These are phyloP conservation scores for Nothobranchius furzeri DNA, from an alignment of 2,113 vertebrate genomes.

Conservation along the genomic window DNA sequence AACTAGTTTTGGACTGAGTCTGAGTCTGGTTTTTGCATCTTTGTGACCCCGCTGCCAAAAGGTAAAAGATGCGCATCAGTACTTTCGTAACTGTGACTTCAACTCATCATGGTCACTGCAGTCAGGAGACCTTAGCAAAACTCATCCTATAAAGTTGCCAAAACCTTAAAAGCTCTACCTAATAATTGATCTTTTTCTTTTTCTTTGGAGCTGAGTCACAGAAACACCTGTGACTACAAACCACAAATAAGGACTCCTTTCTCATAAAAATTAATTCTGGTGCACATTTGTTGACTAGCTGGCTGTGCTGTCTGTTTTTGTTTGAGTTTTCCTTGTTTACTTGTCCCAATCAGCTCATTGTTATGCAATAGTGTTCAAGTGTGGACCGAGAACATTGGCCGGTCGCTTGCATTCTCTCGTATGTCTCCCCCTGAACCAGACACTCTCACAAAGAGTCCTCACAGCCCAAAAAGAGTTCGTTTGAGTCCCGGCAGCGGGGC, in stretches of 20 bases:
- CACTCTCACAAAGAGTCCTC: slow-evolving; percentile 63
- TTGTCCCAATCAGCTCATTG: slow-evolving; percentile 3
- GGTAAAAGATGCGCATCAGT: too few species aligned
- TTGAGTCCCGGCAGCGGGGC: slow-evolving; percentile 47
- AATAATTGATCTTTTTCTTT: too few species aligned
- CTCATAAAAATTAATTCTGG: background rate
- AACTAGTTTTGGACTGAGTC: too few species aligned
- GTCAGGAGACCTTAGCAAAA: too few species aligned
- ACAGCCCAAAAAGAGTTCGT: slow-evolving; percentile 39
- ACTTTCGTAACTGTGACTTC: too few species aligned
- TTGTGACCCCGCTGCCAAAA: too few species aligned
- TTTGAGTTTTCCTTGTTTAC: background rate
- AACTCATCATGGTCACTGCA: too few species aligned
- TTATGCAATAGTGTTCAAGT: slow-evolving; percentile 64
- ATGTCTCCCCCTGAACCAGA: slow-evolving; percentile 56
- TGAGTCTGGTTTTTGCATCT: too few species aligned
- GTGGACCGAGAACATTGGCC: slow-evolving; percentile 52
- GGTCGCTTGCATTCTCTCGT: slow-evolving; percentile 58
- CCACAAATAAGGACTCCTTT: background rate
- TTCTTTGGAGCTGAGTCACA: background rate
- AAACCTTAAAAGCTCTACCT: too few species aligned
- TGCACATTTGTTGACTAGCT: slow-evolving; percentile 1
- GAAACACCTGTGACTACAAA: background rate
- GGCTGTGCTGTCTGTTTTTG: background rate
- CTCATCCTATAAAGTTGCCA: too few species aligned